Percentiles rank a stretch among this genome's conserved stretches.
Conservation (phyloP, 2,797 vertebrate species). For the Synanceia verrucosa region DNA sequence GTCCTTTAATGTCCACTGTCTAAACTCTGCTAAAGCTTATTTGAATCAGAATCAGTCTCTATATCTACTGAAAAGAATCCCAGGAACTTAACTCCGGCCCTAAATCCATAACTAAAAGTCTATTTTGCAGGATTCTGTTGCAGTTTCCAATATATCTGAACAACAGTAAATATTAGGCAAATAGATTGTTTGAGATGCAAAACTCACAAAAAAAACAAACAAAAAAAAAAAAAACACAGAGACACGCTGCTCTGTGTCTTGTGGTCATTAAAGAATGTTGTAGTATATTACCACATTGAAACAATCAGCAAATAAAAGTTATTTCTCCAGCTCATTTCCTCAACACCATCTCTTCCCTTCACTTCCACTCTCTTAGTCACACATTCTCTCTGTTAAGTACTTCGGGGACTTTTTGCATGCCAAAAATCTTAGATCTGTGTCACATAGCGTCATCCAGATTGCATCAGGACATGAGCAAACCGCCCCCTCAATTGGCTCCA, state of each 20-base stretch:
- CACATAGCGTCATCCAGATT: conserved; percentile 18
- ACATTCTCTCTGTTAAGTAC: background rate
- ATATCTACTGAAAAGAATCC: background rate
- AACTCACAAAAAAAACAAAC: background rate
- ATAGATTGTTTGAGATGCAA: background rate
- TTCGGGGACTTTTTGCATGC: background rate
- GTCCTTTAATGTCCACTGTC: background rate
- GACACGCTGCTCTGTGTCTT: background rate
- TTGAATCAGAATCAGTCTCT: background rate
- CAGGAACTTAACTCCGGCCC: background rate
- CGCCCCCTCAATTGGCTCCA: background rate
- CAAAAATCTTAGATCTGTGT: background rate
- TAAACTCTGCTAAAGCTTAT: background rate
- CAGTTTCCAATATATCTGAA: background rate
- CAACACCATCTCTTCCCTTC: background rate
- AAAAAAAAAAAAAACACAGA: background rate
- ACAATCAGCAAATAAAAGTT: background rate
- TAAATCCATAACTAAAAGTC: background rate
- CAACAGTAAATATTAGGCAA: background rate
- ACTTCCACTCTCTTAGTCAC: background rate
- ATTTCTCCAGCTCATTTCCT: background rate
- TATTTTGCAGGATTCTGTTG: background rate
- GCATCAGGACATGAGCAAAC: conserved; percentile 8
- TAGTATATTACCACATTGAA: background rate
- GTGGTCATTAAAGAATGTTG: background rate